Conservation (phyloP, 2,797 vertebrate species). For the Megaceryle alcyon region DNA sequence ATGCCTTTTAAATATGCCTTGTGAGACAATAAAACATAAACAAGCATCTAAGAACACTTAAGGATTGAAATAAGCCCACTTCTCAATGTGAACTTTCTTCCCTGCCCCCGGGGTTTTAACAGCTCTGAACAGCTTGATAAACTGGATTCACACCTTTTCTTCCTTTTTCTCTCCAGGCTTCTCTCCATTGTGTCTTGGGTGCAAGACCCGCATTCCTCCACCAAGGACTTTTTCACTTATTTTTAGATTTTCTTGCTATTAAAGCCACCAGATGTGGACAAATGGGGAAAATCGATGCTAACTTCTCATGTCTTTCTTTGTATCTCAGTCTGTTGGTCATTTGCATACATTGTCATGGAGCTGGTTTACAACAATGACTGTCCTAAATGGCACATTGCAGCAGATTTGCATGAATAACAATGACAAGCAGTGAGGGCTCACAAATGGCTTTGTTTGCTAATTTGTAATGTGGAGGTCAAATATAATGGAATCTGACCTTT, state of each 20-base stretch:
- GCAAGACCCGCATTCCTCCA: neutral
- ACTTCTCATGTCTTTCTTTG: neutral
- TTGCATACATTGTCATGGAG: neutral
- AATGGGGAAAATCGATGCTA: neutral
- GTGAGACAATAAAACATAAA: neutral
- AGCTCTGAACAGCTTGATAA: neutral
- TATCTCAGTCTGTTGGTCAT: neutral
- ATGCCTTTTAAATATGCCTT: neutral
- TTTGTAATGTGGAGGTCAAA: conserved; percentile 59
- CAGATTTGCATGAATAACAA: conserved; percentile 53
- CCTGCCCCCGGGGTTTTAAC: neutral
- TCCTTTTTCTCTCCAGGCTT: neutral
- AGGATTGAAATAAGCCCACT: neutral
- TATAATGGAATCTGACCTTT: conserved; percentile 71
- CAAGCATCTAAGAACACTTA: neutral
- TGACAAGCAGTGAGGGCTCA: conserved; percentile 50
- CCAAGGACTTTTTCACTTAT: neutral
- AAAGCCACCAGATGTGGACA: neutral
- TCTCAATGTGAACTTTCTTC: neutral
- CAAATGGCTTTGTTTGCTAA: conserved; percentile 66
- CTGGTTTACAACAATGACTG: neutral
- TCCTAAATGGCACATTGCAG: conserved; percentile 21
- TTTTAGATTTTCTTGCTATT: neutral
- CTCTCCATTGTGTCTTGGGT: neutral
- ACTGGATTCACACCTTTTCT: neutral